phyloP scores from a whole-genome alignment of 2,888 invertebrate species.

The Pollenia angustigena region DNA sequence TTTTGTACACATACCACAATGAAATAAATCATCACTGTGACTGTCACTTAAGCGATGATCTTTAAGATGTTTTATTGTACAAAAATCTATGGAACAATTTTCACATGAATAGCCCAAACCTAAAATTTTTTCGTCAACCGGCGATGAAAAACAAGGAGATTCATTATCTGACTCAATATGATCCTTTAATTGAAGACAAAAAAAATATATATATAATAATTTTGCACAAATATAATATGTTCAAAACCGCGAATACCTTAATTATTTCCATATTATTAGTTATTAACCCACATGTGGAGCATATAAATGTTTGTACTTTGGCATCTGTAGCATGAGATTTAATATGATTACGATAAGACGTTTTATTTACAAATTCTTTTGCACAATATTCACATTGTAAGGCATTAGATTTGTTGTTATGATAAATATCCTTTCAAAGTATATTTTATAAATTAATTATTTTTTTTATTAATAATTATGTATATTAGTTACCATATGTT shows the following conservation, averaged over 20 bases:
- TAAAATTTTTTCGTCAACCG: constrained; percentile 74
- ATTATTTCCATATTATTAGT: constrained; percentile 74
- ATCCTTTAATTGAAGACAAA: constrained; percentile 41
- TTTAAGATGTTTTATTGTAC: constrained; percentile 76
- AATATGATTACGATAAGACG: constrained; percentile 78
- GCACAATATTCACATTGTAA: constrained; percentile 78
- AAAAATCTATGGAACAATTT: constrained; percentile 80
- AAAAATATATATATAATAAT: background rate
- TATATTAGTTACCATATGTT: constrained; percentile 77
- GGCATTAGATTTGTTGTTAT: constrained; percentile 65
- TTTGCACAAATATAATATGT: background rate
- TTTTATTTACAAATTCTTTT: constrained; percentile 77
- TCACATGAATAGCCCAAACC: constrained; percentile 79
- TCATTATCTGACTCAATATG: constrained; percentile 58
- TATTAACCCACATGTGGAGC: constrained; percentile 79
- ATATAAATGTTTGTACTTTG: constrained; percentile 74
- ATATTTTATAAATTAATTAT: background rate
- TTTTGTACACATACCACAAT: constrained; percentile 74
- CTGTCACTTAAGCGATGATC: constrained; percentile 78
- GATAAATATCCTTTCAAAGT: constrained; percentile 34
- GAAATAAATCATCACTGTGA: constrained; percentile 77
- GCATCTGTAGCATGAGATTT: constrained; percentile 79
- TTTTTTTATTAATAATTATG: too few relatives aligned
- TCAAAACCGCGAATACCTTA: constrained; percentile 71
- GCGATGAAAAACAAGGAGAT: constrained; percentile 68